phyloP scores from a whole-genome alignment of 2,113 vertebrate genomes.

The Cyprinodon tularosa region DNA sequence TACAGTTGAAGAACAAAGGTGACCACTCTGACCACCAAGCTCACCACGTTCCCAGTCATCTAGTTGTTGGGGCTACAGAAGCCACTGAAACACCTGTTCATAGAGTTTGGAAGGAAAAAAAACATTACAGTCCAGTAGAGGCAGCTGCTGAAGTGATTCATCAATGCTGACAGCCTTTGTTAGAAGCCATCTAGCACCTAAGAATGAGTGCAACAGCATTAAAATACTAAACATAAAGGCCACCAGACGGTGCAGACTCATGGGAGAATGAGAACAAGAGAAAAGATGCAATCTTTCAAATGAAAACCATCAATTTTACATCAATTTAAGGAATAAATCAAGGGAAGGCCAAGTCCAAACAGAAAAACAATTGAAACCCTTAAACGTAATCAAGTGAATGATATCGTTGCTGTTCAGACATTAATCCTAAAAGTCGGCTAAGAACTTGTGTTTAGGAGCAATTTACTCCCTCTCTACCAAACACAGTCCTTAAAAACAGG shows the following conservation, averaged over 20 bases:
- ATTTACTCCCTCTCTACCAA: neutral
- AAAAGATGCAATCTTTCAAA: too few species aligned
- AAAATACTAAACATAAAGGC: neutral
- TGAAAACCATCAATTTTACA: too few species aligned
- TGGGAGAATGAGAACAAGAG: too few species aligned
- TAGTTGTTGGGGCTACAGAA: neutral
- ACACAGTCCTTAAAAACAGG: slow-evolving; percentile 22
- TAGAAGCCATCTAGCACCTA: neutral
- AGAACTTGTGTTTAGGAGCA: neutral
- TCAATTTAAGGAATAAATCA: too few species aligned
- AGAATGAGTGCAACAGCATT: neutral
- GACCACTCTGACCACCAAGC: neutral
- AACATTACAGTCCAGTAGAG: slow-evolving; percentile 27
- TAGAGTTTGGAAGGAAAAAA: neutral
- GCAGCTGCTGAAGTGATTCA: slow-evolving; percentile 35
- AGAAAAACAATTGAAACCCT: too few species aligned
- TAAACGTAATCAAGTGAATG: too few species aligned
- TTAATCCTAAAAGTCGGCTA: neutral
- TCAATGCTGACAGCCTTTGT: slow-evolving; percentile 5
- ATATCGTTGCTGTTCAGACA: neutral
- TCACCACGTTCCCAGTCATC: neutral
- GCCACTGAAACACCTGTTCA: slow-evolving; percentile 54
- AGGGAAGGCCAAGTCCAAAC: too few species aligned
- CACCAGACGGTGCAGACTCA: neutral
- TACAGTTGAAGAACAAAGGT: neutral